Evolutionary conservation across 2,797 vertebrate genomes (phyloP).

Genomic region (Pipistrellus pygmaeus): DNA sequence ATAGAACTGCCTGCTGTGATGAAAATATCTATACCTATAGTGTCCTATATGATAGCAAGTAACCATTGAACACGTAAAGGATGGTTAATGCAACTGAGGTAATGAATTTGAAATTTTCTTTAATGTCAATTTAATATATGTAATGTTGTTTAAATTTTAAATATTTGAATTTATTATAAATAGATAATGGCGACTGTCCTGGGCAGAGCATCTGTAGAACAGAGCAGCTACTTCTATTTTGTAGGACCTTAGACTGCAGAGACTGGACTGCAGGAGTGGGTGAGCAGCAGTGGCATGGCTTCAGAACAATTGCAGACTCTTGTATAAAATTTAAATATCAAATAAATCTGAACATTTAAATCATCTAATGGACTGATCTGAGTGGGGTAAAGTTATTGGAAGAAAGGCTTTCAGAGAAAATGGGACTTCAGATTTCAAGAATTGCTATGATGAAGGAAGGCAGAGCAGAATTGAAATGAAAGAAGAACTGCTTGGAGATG

Average conservation of each 20-base stretch:
- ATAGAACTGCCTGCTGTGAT: background rate
- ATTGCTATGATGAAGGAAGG: background rate
- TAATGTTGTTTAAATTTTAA: background rate
- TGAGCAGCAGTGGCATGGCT: background rate
- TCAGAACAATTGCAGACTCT: background rate
- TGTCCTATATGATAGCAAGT: background rate
- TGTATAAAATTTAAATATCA: constrained; percentile 3
- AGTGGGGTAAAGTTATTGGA: background rate
- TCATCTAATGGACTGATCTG: background rate
- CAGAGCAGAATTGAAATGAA: background rate
- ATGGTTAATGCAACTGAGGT: background rate
- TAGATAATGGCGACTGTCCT: background rate
- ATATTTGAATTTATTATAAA: background rate
- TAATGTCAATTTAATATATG: background rate
- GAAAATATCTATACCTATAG: background rate
- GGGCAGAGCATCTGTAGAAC: background rate
- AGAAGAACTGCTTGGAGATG: background rate
- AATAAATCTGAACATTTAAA: background rate
- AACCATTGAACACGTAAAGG: background rate
- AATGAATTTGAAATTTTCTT: background rate
- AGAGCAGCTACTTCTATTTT: background rate
- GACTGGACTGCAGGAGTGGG: background rate
- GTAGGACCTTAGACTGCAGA: background rate
- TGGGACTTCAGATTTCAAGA: background rate
- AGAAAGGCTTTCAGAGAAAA: background rate